Base-by-base conservation (phyloP, 1,140 invertebrate species). In the Atta texana region DNA sequence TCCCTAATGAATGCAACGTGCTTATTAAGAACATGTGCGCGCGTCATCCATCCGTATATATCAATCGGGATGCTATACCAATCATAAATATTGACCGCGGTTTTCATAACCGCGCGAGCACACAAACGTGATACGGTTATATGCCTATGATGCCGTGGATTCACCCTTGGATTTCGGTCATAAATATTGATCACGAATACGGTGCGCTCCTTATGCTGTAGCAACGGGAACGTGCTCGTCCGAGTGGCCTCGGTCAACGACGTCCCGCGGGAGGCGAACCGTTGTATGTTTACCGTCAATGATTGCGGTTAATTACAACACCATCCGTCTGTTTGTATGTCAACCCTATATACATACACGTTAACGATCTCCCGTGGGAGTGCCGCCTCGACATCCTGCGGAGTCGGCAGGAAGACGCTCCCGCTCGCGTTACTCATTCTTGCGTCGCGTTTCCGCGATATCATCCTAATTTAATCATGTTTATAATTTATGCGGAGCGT, bases 221-320 rank as follows among this genome's bases (percentile, higher is more conserved):
- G 71, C 49, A 59, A 59, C 49, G 84, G 28, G 76, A 64, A 44
- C 34, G 44, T 57, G 39, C 72, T 44, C 49, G 77, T 81, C 59
- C 78, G n/a, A 71, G 16, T 59, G 69, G 75, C 63, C 89, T 86
- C 87, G 90, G 87, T 88, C 85, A 91, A 89, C 86, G 81, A 86
- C 49, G 81, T 89, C 90, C 90, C 90, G 51, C 44, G 86, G 86
- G 90, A 87, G 84, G 34, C 74, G 59, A 59, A 76, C 71, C 87
- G 64, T 75, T 89, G 59, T 87, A 64, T 92, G 91, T 91, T 92
- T 92, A 89, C 90, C 90, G 78, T 87, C 88, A 90, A 91, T 92
- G 91, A 92, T 92, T 92, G 91, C 88, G 91, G 91, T 92, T 92
- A 92, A 92, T 92, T 92, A 92, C 91, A 92, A 92, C 91, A 87